A percentile compares a stretch with the other conserved stretches of the same genome.
Evolutionary conservation across 1,140 invertebrate genomes (phyloP).

Genomic region (Lerema accius): DNA sequence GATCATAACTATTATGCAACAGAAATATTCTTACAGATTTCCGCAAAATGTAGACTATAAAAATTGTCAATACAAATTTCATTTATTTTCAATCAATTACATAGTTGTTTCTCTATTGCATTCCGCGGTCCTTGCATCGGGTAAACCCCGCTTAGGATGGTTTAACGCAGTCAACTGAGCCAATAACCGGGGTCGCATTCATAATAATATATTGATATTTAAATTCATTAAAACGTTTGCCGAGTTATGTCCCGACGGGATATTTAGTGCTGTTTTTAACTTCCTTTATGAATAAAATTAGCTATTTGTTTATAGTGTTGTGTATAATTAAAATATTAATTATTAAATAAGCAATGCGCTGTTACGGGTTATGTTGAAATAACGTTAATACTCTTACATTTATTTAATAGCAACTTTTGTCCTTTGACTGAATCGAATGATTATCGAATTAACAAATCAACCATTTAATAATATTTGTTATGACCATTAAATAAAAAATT

Average conservation of each 20-base stretch:
- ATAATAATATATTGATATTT: conserved; percentile 10
- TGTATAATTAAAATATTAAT: not conserved
- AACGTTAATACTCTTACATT: no score
- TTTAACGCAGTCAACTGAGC: conserved; percentile 49
- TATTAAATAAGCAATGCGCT: not conserved
- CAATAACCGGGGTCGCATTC: conserved; percentile 42
- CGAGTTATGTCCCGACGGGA: not conserved
- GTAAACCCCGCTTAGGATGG: conserved; percentile 42
- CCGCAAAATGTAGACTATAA: no score
- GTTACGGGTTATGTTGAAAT: no score
- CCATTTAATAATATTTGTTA: no score
- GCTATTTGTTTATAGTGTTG: not conserved
- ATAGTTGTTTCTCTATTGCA: conserved; percentile 12
- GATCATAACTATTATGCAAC: no score
- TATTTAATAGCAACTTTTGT: no score
- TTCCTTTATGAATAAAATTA: conserved; percentile 10
- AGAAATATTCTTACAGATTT: no score
- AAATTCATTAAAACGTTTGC: conserved; percentile 37
- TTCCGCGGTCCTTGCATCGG: conserved; percentile 20
- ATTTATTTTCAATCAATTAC: no score
- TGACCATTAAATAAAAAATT: no score
- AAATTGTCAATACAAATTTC: no score
- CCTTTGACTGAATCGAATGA: no score
- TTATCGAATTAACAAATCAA: no score
- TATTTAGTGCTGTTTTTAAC: conserved; percentile 3